A percentile compares a stretch with the other conserved stretches of the same genome.
Evolutionary conservation across 2,113 vertebrate species (phyloP).

Genomic region (Hepsetus odoe): DNA sequence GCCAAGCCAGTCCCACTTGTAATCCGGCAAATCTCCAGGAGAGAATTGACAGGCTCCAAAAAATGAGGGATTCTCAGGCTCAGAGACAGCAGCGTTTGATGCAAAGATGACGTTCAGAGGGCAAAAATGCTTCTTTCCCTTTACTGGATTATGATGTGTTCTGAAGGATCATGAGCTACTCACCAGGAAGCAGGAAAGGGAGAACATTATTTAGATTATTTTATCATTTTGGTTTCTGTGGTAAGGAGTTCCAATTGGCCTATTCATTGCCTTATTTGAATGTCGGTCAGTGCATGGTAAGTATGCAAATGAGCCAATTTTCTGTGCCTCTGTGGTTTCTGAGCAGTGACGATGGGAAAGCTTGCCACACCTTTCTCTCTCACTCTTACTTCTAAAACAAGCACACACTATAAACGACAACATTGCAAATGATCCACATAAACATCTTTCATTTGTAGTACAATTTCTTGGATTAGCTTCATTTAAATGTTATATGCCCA

Average conservation of each 20-base stretch:
- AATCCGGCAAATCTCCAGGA: too few relatives aligned
- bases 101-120: neutral
- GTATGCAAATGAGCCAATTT: neutral
- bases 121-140: neutral
- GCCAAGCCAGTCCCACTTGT: neutral
- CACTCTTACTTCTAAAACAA: neutral
- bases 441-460: neutral
- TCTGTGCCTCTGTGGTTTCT: neutral
- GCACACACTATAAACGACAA: neutral
- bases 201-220: neutral
- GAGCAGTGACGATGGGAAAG: neutral
- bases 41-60: neutral
- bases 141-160: neutral
- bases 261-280: neutral
- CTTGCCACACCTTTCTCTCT: neutral
- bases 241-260: neutral
- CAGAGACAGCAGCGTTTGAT: neutral
- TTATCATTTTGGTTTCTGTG: neutral
- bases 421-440: neutral
- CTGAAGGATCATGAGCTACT: neutral
- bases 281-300: neutral
- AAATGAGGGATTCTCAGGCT: neutral
- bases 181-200: neutral
- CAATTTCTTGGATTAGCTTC: slow-evolving; percentile 26
- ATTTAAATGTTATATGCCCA: slow-evolving; percentile 23